Evolutionary conservation across 2,113 vertebrate species (phyloP).

Genomic region (Bos taurus): DNA sequence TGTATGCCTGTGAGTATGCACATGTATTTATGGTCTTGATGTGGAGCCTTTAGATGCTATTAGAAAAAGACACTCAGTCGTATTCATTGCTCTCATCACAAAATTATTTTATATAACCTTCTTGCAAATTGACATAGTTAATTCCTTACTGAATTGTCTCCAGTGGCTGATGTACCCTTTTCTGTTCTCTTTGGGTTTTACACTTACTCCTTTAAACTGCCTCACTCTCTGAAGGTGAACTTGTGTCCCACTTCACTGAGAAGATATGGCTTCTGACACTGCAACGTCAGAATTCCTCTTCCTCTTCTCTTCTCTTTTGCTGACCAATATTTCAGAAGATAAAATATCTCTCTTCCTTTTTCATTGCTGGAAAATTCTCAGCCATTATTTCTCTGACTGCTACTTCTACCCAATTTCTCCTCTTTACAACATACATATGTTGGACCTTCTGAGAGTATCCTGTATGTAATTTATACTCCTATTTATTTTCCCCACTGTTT

Average conservation of each 20-base stretch:
- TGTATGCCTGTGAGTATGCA: neutral
- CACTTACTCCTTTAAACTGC: neutral
- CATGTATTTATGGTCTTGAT: neutral
- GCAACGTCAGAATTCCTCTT: neutral
- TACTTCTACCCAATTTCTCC: neutral
- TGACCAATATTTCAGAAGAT: neutral
- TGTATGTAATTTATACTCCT: neutral
- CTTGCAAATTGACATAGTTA: neutral
- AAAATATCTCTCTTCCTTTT: neutral
- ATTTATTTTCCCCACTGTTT: neutral
- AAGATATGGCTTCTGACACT: rapidly evolving
- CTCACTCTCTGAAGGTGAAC: neutral
- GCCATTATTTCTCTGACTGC: neutral
- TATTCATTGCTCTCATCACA: neutral
- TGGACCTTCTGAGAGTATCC: neutral
- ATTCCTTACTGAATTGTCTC: neutral
- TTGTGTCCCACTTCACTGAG: neutral
- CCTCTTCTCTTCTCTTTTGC: neutral
- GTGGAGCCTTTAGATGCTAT: neutral
- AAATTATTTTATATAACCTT: neutral
- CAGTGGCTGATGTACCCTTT: neutral
- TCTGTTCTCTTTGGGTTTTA: neutral
- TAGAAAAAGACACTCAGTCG: neutral
- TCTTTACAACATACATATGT: neutral
- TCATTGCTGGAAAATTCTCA: neutral